Conservation (phyloP, 2,888 invertebrate species). For the Spicauda simplicius region DNA sequence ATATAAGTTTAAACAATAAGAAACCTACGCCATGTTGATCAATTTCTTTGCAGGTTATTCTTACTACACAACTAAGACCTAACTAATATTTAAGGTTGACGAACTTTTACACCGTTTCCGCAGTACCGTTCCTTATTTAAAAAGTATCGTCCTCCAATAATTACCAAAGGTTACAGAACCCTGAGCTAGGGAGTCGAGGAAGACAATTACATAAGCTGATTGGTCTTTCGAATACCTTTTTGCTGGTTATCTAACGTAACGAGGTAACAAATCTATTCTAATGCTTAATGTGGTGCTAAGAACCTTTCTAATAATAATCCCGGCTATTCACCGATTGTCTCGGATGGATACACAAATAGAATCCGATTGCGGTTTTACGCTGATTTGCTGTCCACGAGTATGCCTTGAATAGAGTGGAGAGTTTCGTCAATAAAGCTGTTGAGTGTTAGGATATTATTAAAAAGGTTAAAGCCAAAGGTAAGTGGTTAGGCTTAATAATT, state of each 20-base stretch:
- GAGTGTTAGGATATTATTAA: not conserved
- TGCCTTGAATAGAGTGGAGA: conserved; percentile 5
- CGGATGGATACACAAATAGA: conserved; percentile 68
- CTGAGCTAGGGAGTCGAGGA: conserved; percentile 29
- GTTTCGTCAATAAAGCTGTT: not conserved
- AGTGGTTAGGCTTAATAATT: not conserved
- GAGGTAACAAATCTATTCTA: conserved; percentile 24
- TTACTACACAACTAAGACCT: too few species aligned
- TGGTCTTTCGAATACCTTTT: conserved; percentile 23
- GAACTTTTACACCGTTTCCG: too few species aligned
- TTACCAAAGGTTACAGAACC: conserved; percentile 38
- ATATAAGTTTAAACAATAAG: too few species aligned
- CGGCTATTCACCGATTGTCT: conserved; percentile 59
- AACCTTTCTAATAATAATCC: conserved; percentile 44
- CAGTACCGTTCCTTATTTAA: not conserved
- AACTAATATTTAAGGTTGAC: too few species aligned
- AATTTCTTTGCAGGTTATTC: too few species aligned
- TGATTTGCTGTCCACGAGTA: conserved; percentile 31
- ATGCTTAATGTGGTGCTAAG: conserved; percentile 32
- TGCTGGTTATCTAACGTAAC: conserved; percentile 28
- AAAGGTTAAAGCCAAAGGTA: too few species aligned
- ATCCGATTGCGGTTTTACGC: conserved; percentile 64
- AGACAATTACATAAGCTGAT: conserved; percentile 29
- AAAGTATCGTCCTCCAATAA: not conserved
- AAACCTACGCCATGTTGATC: too few species aligned